Evolutionary conservation across 2,888 invertebrate genomes (phyloP).

Genomic region (Dryomyza anilis): DNA sequence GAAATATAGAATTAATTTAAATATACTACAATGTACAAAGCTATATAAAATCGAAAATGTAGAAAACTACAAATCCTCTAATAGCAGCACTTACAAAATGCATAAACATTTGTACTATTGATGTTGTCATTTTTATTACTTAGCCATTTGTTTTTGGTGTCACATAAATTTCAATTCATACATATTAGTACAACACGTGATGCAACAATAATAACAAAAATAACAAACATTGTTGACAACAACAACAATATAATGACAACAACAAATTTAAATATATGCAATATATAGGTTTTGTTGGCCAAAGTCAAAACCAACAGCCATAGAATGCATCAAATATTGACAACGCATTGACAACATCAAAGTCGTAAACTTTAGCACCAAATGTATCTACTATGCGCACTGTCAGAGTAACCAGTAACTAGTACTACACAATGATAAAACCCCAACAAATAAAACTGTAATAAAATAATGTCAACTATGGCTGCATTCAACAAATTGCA

Average conservation of each 20-base stretch:
- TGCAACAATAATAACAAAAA: constrained; percentile 2
- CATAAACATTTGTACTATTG: not conserved
- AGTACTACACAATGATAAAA: not conserved
- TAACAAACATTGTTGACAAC: no score
- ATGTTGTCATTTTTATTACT: constrained; percentile 4
- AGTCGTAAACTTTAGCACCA: not conserved
- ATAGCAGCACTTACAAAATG: not conserved
- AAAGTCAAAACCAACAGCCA: no score
- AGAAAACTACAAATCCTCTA: not conserved
- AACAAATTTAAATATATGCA: no score
- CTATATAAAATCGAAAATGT: not conserved
- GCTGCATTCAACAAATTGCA: constrained; percentile 7
- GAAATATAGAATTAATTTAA: no score
- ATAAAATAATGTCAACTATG: not conserved
- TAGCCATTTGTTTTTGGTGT: constrained; percentile 7
- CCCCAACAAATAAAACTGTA: not conserved
- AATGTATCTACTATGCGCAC: constrained; percentile 1
- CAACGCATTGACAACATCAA: not conserved
- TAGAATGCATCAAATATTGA: constrained; percentile 13
- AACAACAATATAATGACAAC: not conserved
- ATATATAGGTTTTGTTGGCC: no score
- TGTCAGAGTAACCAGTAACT: not conserved
- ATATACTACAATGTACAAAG: no score
- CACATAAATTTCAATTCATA: constrained; percentile 8
- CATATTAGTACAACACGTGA: constrained; percentile 15